Evolutionary conservation across 2,888 invertebrate species (phyloP).

Genomic region (Dromius quadrimaculatus): DNA sequence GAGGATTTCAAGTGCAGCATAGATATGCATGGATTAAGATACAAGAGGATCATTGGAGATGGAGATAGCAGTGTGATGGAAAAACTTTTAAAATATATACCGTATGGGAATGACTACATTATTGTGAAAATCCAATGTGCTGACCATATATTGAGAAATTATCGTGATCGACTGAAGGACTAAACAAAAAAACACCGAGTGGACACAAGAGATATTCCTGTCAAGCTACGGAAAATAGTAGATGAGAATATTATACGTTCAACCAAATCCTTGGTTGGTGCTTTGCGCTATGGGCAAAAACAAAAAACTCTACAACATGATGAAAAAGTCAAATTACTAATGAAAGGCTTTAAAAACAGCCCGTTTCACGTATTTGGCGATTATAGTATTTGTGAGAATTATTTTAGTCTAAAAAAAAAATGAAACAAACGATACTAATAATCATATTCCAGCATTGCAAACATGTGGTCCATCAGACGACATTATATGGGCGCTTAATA

Average conservation of each 20-base stretch:
- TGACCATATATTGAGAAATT: background rate
- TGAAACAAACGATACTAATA: background rate
- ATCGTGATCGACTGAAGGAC: background rate
- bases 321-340: background rate
- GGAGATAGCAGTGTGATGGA: constrained; percentile 7
- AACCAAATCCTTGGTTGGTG: background rate
- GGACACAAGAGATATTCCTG: too few relatives aligned
- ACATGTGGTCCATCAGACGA: background rate
- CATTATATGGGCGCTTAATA: background rate
- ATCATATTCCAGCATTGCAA: background rate
- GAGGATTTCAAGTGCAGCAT: background rate
- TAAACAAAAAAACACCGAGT: background rate
- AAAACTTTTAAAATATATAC: background rate
- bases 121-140: background rate
- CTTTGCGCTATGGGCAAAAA: background rate
- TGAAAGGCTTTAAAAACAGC: background rate
- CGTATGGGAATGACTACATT: background rate
- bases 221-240: too few relatives aligned
- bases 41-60: background rate
- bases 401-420: background rate
- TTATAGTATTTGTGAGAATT: background rate
- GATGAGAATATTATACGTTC: background rate
- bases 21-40: background rate
- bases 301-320: background rate
- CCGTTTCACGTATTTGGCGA: background rate